phyloP scores from a whole-genome alignment of 2,113 vertebrate genomes.

The Phrynosoma platyrhinos region DNA sequence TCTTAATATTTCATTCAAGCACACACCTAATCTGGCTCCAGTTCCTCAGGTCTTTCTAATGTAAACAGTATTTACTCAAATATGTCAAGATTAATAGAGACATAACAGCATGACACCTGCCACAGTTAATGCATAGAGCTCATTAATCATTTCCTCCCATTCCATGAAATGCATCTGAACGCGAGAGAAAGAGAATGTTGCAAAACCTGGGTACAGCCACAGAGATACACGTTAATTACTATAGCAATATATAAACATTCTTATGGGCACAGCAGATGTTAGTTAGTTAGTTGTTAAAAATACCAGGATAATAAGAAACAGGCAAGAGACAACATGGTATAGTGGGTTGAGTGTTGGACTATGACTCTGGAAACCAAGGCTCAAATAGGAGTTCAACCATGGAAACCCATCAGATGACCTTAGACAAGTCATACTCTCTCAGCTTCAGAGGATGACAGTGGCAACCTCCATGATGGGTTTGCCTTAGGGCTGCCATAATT shows the following conservation, averaged over 20 bases:
- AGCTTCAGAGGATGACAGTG: no score
- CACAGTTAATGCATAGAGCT: constrained; percentile 49
- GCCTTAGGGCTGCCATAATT: no score
- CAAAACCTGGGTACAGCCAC: not conserved
- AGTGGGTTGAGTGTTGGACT: no score
- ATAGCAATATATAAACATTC: constrained; percentile 4
- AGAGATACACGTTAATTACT: not conserved
- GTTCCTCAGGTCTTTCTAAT: constrained; percentile 49
- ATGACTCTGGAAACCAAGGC: no score
- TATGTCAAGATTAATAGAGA: constrained; percentile 57
- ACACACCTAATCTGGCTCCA: constrained; percentile 48
- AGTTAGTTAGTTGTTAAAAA: not conserved
- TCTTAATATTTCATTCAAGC: constrained; percentile 54
- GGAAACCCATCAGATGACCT: no score
- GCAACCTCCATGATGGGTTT: no score
- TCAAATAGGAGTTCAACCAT: no score
- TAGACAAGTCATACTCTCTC: no score
- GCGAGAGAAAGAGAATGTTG: not conserved
- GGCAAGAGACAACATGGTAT: no score
- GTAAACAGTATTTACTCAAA: constrained; percentile 61
- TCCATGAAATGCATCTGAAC: constrained; percentile 38
- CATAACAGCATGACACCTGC: constrained; percentile 52
- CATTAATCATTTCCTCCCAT: constrained; percentile 51
- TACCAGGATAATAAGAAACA: not conserved
- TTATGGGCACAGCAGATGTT: not conserved